phyloP scores from a whole-genome alignment of 2,888 invertebrate species.

The Ophraella communa region DNA sequence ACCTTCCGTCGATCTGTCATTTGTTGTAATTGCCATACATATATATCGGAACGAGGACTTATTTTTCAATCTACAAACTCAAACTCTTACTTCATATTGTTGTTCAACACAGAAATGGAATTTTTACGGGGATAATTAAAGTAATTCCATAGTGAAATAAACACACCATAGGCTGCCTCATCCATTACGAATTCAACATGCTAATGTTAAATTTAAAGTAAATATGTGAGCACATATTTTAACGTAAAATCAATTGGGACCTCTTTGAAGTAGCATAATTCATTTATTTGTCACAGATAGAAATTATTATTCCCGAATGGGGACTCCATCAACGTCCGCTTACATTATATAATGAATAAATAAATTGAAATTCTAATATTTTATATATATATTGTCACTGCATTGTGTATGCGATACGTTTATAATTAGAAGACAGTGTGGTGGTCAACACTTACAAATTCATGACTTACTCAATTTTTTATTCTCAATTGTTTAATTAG shows the following conservation, averaged over 20 bases:
- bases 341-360: conserved; percentile 15
- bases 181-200: background rate
- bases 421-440: conserved; percentile 9
- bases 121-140: background rate
- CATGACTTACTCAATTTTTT: too few species aligned
- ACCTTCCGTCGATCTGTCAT: too few species aligned
- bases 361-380: conserved; percentile 28
- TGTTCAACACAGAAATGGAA: too few species aligned
- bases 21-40: too few species aligned
- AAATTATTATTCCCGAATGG: conserved; percentile 26
- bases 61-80: too few species aligned
- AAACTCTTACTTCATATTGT: too few species aligned
- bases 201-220: conserved; percentile 1
- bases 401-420: conserved; percentile 26
- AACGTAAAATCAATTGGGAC: conserved; percentile 16
- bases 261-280: conserved; percentile 23
- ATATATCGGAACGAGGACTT: too few species aligned
- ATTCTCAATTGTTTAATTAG: too few species aligned
- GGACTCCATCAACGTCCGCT: conserved; percentile 13
- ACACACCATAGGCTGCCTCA: background rate
- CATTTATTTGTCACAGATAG: conserved; percentile 23
- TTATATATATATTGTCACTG: conserved; percentile 18
- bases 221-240: background rate
- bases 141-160: too few species aligned
- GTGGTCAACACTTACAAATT: too few species aligned